Conservation (phyloP, 2,797 vertebrate genomes). For the Chanos chanos region DNA sequence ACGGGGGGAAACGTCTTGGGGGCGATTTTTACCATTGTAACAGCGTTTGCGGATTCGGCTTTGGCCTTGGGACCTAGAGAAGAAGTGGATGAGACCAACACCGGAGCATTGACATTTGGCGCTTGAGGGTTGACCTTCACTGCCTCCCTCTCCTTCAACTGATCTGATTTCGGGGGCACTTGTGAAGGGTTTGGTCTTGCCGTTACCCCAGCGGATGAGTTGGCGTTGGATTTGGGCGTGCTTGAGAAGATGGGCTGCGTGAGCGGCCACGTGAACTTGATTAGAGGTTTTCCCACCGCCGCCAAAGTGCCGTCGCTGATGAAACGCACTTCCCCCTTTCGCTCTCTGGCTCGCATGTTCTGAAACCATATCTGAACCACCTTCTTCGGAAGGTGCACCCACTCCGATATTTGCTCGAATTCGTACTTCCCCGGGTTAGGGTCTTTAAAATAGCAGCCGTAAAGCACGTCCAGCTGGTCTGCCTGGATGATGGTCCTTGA, state of each 20-base stretch:
- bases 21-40: constrained; percentile 71
- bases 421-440: constrained; percentile 90
- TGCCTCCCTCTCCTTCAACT: constrained; percentile 56
- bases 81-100: constrained; percentile 52
- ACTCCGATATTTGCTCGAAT: constrained; percentile 90
- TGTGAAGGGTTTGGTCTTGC: constrained; percentile 61
- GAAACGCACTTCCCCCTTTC: constrained; percentile 88
- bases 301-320: constrained; percentile 79
- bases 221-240: constrained; percentile 56
- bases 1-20: constrained; percentile 61
- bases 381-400: constrained; percentile 90
- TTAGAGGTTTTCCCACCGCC: constrained; percentile 78
- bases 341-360: constrained; percentile 89
- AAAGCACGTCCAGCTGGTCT: constrained; percentile 91
- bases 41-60: constrained; percentile 65
- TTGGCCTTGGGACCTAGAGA: constrained; percentile 71
- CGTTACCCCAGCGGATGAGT: constrained; percentile 53
- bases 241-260: constrained; percentile 76
- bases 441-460: constrained; percentile 92
- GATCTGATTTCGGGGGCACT: constrained; percentile 63
- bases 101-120: constrained; percentile 65
- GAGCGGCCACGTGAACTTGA: constrained; percentile 80
- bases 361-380: constrained; percentile 97
- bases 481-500: constrained; percentile 91
- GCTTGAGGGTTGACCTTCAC: constrained; percentile 61